phyloP scores from a whole-genome alignment of 2,113 vertebrate genomes.

The Clupea harengus region DNA sequence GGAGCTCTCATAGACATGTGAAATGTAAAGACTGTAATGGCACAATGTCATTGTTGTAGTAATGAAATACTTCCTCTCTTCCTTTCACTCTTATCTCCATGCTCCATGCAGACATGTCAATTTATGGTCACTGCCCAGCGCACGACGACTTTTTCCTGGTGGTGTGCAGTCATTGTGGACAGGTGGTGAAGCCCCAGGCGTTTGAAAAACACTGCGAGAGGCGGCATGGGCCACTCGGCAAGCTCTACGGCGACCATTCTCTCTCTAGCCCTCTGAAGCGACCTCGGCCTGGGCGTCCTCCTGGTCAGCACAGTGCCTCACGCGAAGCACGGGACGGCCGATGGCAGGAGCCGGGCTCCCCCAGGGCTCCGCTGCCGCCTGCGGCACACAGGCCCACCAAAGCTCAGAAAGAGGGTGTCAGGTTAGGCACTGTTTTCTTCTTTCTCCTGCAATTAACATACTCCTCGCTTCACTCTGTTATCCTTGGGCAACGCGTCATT shows the following conservation, averaged over 20 bases:
- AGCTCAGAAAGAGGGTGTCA: conserved; percentile 72
- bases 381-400: conserved; percentile 63
- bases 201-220: conserved; percentile 88
- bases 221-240: conserved; percentile 75
- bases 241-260: conserved; percentile 64
- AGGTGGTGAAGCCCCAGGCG: conserved; percentile 90
- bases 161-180: conserved; percentile 87
- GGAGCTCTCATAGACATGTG: neutral
- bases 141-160: conserved; percentile 88
- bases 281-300: conserved; percentile 67
- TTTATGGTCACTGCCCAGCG: conserved; percentile 86
- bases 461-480: neutral
- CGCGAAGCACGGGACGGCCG: conserved; percentile 41
- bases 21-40: neutral
- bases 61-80: neutral
- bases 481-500: neutral
- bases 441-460: neutral
- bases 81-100: neutral
- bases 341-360: conserved; percentile 54
- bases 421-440: conserved; percentile 51
- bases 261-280: conserved; percentile 65
- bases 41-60: neutral
- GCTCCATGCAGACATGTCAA: conserved; percentile 80
- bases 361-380: conserved; percentile 60
- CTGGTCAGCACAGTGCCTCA: conserved; percentile 45